phyloP scores from a whole-genome alignment of 2,888 invertebrate genomes.

The Coelinius sp. region DNA sequence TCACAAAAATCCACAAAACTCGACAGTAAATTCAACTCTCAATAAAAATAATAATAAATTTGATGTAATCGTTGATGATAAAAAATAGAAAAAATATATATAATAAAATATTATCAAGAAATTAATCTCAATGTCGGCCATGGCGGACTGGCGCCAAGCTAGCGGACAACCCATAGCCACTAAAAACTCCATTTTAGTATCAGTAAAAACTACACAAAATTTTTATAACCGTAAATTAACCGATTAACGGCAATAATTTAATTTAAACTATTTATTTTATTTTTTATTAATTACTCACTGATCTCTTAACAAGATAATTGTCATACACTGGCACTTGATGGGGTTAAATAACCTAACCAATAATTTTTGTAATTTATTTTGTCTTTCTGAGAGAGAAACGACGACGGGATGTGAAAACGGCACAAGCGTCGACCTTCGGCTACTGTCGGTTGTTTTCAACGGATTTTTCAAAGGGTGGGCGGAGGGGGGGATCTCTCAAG shows the following conservation, averaged over 20 bases:
- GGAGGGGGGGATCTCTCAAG: not conserved
- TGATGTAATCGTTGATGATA: not conserved
- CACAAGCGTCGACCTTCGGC: conserved; percentile 67
- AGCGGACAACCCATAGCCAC: conserved; percentile 1
- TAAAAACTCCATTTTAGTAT: conserved; percentile 15
- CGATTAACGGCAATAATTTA: not conserved
- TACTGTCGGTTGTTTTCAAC: conserved; percentile 64
- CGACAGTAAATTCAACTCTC: not conserved
- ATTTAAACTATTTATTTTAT: not conserved
- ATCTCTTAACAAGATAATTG: not conserved
- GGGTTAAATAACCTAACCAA: conserved; percentile 24
- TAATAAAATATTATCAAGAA: not conserved
- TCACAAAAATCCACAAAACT: not conserved
- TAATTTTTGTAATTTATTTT: conserved; percentile 27
- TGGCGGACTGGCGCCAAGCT: conserved; percentile 25
- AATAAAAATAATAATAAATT: not conserved
- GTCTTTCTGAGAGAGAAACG: not conserved
- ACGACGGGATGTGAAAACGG: not conserved
- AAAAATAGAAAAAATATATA: not conserved
- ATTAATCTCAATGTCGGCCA: not conserved
- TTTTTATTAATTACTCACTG: conserved; percentile 25
- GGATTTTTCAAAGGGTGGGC: conserved; percentile 2
- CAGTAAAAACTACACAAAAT: not conserved
- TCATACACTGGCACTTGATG: conserved; percentile 8
- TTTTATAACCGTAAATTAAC: not conserved